Percentiles rank a stretch among this genome's conserved stretches.
phyloP scores from a whole-genome alignment of 2,888 invertebrate species.

The Lissonota sp. region DNA sequence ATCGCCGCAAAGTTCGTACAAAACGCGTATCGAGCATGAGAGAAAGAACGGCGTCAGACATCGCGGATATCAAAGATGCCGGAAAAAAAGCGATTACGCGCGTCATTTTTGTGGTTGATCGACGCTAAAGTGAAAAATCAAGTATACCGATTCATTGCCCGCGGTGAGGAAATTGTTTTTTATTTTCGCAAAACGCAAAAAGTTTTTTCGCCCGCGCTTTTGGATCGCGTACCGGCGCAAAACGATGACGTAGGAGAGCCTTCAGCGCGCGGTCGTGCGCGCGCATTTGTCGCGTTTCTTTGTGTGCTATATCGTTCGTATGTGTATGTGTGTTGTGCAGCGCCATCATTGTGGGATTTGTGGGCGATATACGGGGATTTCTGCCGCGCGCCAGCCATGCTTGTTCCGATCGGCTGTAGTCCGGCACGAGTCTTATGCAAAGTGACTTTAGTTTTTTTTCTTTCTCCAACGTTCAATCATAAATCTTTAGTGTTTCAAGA shows the following conservation, averaged over 20 bases:
- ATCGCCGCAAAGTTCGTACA: too few relatives aligned
- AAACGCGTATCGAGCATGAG: too few relatives aligned
- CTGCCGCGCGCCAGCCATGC: constrained; percentile 63
- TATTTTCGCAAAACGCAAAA: background rate
- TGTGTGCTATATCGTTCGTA: background rate
- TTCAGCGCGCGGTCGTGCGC: constrained; percentile 1
- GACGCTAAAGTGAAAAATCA: too few relatives aligned
- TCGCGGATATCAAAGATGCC: too few relatives aligned
- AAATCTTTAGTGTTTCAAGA: background rate
- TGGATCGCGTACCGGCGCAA: background rate
- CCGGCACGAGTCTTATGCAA: constrained; percentile 28
- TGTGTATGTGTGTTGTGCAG: too few relatives aligned
- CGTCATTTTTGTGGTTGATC: too few relatives aligned
- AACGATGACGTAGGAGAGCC: constrained; percentile 10
- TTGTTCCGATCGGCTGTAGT: constrained; percentile 47
- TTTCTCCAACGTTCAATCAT: constrained; percentile 1
- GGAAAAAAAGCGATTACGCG: too few relatives aligned
- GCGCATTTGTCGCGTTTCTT: background rate
- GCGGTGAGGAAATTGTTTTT: background rate
- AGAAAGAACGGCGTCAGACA: too few relatives aligned
- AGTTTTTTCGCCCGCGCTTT: background rate
- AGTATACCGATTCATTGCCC: too few relatives aligned
- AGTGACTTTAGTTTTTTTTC: background rate
- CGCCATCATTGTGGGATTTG: background rate
- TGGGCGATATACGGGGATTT: constrained; percentile 27